phyloP scores from a whole-genome alignment of 2,888 invertebrate genomes.

The Diogma glabrata region DNA sequence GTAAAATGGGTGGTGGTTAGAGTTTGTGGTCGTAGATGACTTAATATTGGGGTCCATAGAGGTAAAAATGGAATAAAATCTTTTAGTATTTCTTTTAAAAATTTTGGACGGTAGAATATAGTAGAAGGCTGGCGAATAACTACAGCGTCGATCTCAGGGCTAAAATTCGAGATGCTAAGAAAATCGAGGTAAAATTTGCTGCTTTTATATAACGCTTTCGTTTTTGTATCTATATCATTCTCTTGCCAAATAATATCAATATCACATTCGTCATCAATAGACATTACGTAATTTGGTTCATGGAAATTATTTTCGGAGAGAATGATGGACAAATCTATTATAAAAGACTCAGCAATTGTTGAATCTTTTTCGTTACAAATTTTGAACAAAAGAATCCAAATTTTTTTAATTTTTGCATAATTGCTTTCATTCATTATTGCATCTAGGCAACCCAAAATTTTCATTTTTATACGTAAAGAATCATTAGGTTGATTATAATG shows the following conservation, averaged over 20 bases:
- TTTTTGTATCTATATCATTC: no score
- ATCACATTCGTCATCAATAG: no score
- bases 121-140: no score
- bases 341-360: background rate
- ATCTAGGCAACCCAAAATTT: background rate
- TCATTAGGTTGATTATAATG: background rate
- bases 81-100: background rate
- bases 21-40: no score
- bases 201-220: no score
- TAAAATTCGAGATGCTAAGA: no score
- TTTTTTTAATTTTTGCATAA: background rate
- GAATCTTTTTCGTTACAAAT: background rate
- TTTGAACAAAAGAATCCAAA: background rate
- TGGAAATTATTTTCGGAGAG: background rate
- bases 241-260: no score
- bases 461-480: background rate
- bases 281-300: background rate
- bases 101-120: background rate
- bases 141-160: no score
- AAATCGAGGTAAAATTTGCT: no score
- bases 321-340: background rate
- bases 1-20: no score
- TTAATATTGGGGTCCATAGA: background rate
- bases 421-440: background rate
- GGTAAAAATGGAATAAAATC: constrained; percentile 2